phyloP scores from a whole-genome alignment of 35 echinoderm and acorn worm species.

The Apostichopus japonicus region DNA sequence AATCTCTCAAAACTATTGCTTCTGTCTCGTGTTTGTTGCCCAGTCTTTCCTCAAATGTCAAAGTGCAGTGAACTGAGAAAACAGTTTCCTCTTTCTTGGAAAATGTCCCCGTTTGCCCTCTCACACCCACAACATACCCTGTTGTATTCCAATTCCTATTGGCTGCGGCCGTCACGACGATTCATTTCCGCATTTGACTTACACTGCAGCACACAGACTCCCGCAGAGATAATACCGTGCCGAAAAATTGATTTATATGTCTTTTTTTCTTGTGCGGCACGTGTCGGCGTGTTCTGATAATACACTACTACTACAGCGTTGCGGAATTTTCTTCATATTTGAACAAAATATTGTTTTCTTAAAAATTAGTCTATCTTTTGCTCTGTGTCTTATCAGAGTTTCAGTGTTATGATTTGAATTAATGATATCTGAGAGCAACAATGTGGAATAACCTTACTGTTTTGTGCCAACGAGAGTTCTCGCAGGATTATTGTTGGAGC shows the following conservation, averaged over 20 bases:
- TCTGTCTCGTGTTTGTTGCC: neutral
- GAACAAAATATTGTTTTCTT: constrained; percentile 39
- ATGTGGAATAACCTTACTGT: constrained; percentile 19
- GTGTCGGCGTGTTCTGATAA: neutral
- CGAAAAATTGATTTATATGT: neutral
- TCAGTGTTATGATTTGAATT: constrained; percentile 31
- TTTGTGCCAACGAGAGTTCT: neutral
- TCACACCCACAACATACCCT: constrained; percentile 20
- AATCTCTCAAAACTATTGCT: neutral
- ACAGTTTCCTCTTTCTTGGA: neutral
- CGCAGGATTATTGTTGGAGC: neutral
- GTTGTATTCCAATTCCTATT: neutral
- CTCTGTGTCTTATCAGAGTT: constrained; percentile 23
- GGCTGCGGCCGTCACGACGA: neutral
- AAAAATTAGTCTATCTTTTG: constrained; percentile 26
- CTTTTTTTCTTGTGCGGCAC: neutral
- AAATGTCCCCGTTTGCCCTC: neutral
- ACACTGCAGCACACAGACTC: neutral
- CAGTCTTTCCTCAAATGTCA: neutral
- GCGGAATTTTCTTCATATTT: neutral
- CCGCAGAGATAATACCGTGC: constrained; percentile 40
- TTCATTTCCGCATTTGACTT: neutral
- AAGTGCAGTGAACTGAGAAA: neutral
- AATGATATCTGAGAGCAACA: neutral
- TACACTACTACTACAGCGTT: neutral